These are phyloP conservation scores for Brachypalpus laphriformis DNA, from an alignment of 2,888 invertebrate species.

Conservation along the genomic window DNA sequence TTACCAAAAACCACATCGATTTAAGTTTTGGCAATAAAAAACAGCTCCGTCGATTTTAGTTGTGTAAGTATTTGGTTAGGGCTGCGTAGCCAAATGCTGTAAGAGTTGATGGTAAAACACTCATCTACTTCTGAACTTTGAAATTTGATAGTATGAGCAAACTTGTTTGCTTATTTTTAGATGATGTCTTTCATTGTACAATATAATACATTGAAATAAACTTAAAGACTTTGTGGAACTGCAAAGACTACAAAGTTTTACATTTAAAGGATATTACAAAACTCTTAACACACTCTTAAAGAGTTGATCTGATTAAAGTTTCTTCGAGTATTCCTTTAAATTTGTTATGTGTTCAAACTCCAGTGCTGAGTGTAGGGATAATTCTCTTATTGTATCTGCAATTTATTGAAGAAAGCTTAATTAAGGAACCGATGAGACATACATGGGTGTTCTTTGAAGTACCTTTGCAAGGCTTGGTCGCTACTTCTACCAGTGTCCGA, in stretches of 20 bases:
- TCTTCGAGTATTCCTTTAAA: too few species aligned
- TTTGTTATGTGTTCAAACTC: too few species aligned
- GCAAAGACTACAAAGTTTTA: background rate
- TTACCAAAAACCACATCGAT: background rate
- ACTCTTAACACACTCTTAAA: too few species aligned
- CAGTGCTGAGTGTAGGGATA: too few species aligned
- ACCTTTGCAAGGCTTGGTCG: too few species aligned
- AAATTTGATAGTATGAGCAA: constrained; percentile 3
- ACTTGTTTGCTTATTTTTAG: background rate
- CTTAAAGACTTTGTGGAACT: background rate
- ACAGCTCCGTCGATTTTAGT: background rate
- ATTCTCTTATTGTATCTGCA: too few species aligned
- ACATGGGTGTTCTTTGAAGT: too few species aligned
- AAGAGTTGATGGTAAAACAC: background rate
- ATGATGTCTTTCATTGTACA: background rate
- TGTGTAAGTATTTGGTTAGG: constrained; percentile 13
- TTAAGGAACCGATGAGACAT: too few species aligned
- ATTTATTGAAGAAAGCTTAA: too few species aligned
- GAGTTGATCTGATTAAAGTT: too few species aligned
- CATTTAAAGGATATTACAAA: too few species aligned
- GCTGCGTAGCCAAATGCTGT: background rate
- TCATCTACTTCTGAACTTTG: background rate
- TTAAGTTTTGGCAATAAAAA: constrained; percentile 1
- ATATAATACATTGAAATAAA: background rate
- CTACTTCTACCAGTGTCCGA: too few species aligned